These are phyloP conservation scores for Drosophila arawakana DNA, from an alignment of 1,140 invertebrate species.

Conservation along the genomic window DNA sequence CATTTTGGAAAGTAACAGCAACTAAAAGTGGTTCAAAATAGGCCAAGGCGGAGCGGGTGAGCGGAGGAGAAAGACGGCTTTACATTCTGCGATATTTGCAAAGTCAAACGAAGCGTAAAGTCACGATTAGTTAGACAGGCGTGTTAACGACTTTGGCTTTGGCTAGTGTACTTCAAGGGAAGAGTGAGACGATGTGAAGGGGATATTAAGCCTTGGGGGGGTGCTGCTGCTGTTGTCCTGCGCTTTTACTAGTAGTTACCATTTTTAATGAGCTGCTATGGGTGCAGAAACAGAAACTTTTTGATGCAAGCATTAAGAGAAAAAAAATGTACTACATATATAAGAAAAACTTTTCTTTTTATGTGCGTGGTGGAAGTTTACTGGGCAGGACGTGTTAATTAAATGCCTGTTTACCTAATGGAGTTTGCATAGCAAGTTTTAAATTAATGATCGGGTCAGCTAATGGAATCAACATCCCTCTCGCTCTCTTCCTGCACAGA, in stretches of 20 bases:
- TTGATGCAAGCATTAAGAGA: slow-evolving; percentile 67
- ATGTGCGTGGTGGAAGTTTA: slow-evolving; percentile 65
- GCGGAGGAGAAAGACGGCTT: slow-evolving; percentile 11
- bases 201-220: slow-evolving; percentile 16
- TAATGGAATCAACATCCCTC: slow-evolving; percentile 29
- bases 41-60: not conserved
- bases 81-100: slow-evolving; percentile 79
- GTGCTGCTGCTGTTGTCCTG: slow-evolving; percentile 44
- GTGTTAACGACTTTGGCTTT: slow-evolving; percentile 73
- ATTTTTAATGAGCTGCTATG: slow-evolving; percentile 76
- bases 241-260: slow-evolving; percentile 55
- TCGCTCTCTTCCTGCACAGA: slow-evolving; percentile 45
- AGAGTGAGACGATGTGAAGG: not conserved
- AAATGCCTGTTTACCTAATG: slow-evolving; percentile 82
- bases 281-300: slow-evolving; percentile 69
- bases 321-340: slow-evolving; percentile 24
- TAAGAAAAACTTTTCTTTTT: slow-evolving; percentile 64
- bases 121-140: slow-evolving; percentile 84
- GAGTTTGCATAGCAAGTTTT: slow-evolving; percentile 71
- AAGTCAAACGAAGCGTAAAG: slow-evolving; percentile 84
- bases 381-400: slow-evolving; percentile 75
- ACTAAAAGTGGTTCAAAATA: not conserved
- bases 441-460: slow-evolving; percentile 69
- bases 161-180: slow-evolving; percentile 24
- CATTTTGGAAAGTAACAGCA: slow-evolving; percentile 4